phyloP scores from a whole-genome alignment of 2,113 vertebrate genomes.

The Phoenicopterus ruber region DNA sequence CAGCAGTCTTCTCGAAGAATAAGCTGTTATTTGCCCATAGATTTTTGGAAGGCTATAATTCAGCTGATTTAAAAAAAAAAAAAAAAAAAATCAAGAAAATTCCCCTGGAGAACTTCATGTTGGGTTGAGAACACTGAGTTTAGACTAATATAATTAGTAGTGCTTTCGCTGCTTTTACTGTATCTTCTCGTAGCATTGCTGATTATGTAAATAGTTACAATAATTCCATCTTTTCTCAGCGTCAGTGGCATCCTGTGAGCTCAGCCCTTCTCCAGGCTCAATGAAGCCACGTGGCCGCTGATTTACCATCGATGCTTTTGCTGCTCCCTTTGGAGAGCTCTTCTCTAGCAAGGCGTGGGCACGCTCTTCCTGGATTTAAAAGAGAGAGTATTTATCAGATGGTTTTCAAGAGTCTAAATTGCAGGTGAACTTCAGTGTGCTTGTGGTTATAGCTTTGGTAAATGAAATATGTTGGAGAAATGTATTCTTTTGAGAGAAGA shows the following conservation, averaged over 20 bases:
- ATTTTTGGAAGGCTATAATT: not conserved
- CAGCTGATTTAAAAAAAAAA: not conserved
- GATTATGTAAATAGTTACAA: not conserved
- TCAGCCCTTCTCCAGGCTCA: not conserved
- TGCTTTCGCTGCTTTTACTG: not conserved
- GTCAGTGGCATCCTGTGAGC: not conserved
- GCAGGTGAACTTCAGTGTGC: not conserved
- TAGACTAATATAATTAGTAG: not conserved
- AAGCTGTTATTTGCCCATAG: not conserved
- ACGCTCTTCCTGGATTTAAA: not conserved
- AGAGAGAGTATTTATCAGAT: not conserved
- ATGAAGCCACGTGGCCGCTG: not conserved
- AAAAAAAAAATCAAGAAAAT: not conserved
- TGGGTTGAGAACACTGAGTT: not conserved
- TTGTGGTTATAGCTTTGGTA: not conserved
- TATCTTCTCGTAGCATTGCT: not conserved
- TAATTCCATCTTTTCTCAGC: slow-evolving; percentile 2
- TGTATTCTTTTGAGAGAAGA: not conserved
- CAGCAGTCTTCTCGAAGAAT: not conserved
- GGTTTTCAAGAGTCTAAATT: not conserved
- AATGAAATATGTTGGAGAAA: not conserved
- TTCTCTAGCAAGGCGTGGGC: not conserved
- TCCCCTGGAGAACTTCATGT: not conserved
- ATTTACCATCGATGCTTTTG: not conserved
- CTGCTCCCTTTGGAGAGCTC: not conserved